Percentiles rank a stretch among this genome's conserved stretches.
Conservation (phyloP, 37 sponge, comb jelly and placozoan genomes). For the Ianthella basta region DNA sequence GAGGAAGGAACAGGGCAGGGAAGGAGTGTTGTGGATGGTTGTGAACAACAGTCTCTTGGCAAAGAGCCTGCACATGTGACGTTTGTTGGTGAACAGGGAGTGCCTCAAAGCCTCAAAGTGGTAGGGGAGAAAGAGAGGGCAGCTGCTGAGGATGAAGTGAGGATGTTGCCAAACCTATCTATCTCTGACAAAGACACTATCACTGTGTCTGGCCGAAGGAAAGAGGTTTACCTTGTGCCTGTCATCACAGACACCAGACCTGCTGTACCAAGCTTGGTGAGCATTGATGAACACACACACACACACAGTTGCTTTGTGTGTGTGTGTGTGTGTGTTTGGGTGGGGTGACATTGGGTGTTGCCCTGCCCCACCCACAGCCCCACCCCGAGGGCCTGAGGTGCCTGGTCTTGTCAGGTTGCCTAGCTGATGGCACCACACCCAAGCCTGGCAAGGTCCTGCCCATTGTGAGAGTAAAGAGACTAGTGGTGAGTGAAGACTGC, state of each 20-base stretch:
- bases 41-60: too few species aligned
- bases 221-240: background rate
- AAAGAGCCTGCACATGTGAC: too few species aligned
- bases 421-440: conserved; percentile 25
- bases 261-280: conserved; percentile 49
- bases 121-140: background rate
- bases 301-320: background rate
- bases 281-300: background rate
- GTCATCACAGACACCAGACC: conserved; percentile 56
- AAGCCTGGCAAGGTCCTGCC: conserved; percentile 47
- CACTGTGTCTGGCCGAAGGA: background rate
- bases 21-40: too few species aligned
- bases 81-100: too few species aligned
- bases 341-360: background rate
- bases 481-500: conserved; percentile 60
- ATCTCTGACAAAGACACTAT: background rate
- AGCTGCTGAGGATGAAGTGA: background rate
- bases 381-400: conserved; percentile 60
- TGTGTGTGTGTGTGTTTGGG: background rate
- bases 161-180: background rate
- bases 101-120: background rate
- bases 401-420: conserved; percentile 60
- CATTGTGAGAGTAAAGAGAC: conserved; percentile 46
- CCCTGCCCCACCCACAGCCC: conserved; percentile 36
- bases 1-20: background rate